Evolutionary conservation across 2,888 invertebrate genomes (phyloP).

Genomic region (Leucophenga montana): DNA sequence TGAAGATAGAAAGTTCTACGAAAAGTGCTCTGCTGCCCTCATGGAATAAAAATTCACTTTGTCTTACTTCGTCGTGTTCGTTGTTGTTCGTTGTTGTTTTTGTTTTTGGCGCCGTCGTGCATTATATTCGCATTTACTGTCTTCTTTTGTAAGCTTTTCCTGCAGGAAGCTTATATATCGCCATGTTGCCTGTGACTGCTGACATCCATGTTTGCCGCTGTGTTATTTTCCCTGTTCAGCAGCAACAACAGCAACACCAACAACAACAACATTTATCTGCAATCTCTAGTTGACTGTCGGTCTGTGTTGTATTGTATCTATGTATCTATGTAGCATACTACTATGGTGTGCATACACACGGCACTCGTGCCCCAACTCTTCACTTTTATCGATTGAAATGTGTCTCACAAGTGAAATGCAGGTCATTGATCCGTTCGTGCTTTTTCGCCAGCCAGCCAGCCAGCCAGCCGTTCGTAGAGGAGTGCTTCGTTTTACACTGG

Average conservation of each 20-base stretch:
- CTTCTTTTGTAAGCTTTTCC: constrained; percentile 55
- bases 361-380: constrained; percentile 62
- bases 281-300: constrained; percentile 14
- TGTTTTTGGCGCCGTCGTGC: background rate
- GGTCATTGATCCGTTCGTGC: constrained; percentile 72
- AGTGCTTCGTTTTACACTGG: constrained; percentile 11
- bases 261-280: constrained; percentile 27
- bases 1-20: constrained; percentile 33
- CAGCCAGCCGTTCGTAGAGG: background rate
- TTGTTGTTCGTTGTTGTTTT: background rate
- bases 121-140: constrained; percentile 15
- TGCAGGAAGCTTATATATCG: constrained; percentile 61
- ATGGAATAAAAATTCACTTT: constrained; percentile 32
- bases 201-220: constrained; percentile 38
- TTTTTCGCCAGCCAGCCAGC: constrained; percentile 48
- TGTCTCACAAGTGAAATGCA: constrained; percentile 73
- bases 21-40: constrained; percentile 34
- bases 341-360: constrained; percentile 43
- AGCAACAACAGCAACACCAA: constrained; percentile 37
- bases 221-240: constrained; percentile 36
- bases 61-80: background rate
- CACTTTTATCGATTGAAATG: constrained; percentile 72
- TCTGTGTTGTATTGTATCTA: constrained; percentile 10
- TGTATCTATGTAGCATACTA: constrained; percentile 31
- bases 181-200: constrained; percentile 31